Evolutionary conservation across 2,888 invertebrate genomes (phyloP), one percentile per base, ranked within the genome.

Genomic region (Macaria liturata): DNA sequence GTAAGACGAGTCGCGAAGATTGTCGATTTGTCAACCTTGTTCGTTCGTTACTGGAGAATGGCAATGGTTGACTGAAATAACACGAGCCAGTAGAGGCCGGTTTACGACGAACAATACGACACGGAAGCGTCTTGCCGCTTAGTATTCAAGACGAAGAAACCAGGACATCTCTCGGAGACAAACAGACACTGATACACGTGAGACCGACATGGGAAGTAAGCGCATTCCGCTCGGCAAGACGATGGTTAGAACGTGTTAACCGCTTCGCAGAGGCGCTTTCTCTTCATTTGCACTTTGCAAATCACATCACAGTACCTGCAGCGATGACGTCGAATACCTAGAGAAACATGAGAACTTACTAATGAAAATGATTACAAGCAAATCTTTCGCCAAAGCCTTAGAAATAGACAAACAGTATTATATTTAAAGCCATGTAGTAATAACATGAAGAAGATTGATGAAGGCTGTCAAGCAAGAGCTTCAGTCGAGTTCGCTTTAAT

Each of bases 21-120:
- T 63, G 65, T 61, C 67, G 70, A 74, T 69, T 70, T 68, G 63
- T 61, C 62, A 72, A 67, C 74, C 71, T 77, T 75, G 75, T 62
- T 61, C 61, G 64, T 66, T 63, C 61, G 59, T 58, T 48, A 46
- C 53, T 53, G 20, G 60, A 55, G 69, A 71, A 74, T 69, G 74
- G 66, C 72, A 71, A 30, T 58, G 9, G 9, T 4, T 5, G 45
- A 49, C 46, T 34, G 46, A 50, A 58, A 54, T 47, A 47, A 49
- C 46, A 45, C 53, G 40, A 34, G 46, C 31, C 42, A 46, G 40
- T 49, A 30, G 32, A 48, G 48, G 48, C 42, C 39, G 31, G 30
- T 49, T 51, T 49, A 48, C 49, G 48, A 32, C 52, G 52, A 57
- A 37, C 45, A 45, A 51, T 51, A 37, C 30, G 9, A 58, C 45